Conservation (phyloP, 1,140 invertebrate genomes). For the Maniola jurtina region DNA sequence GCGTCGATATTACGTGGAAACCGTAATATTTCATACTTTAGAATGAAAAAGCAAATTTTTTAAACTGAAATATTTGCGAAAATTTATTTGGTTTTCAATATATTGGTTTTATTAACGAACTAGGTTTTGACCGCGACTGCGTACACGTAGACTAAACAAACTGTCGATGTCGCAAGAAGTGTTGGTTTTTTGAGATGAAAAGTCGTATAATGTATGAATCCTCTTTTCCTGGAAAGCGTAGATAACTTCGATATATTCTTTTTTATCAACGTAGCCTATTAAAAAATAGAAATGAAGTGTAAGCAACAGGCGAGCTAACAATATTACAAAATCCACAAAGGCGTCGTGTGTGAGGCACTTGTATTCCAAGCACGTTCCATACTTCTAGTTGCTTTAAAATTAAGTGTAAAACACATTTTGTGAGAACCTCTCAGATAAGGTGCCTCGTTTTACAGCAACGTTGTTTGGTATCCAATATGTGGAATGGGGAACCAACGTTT, state of each 20-base stretch:
- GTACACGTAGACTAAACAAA: too few relatives aligned
- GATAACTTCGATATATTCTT: not conserved
- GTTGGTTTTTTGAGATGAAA: too few relatives aligned
- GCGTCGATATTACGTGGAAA: not conserved
- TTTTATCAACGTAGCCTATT: conserved; percentile 3
- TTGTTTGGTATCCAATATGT: conserved; percentile 4
- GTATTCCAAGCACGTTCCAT: conserved; percentile 30
- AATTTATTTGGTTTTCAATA: too few relatives aligned
- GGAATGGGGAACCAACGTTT: not conserved
- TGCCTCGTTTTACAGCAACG: not conserved
- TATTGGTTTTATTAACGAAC: too few relatives aligned
- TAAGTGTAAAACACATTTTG: conserved; percentile 27
- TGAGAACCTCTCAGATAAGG: not conserved
- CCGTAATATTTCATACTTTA: not conserved
- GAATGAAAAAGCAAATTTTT: not conserved
- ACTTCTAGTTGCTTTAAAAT: conserved; percentile 30
- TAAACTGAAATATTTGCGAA: not conserved
- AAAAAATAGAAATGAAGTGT: conserved; percentile 21
- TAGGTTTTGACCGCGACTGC: too few relatives aligned
- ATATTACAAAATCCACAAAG: conserved; percentile 26
- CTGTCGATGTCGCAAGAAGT: too few relatives aligned
- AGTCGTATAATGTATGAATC: too few relatives aligned
- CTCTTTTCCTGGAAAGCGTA: not conserved
- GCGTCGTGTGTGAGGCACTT: conserved; percentile 19
- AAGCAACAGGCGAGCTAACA: conserved; percentile 23